Evolutionary conservation across 1,140 invertebrate genomes (phyloP), one percentile per base, ranked within the genome.

Genomic region (Orchestia grillus): DNA sequence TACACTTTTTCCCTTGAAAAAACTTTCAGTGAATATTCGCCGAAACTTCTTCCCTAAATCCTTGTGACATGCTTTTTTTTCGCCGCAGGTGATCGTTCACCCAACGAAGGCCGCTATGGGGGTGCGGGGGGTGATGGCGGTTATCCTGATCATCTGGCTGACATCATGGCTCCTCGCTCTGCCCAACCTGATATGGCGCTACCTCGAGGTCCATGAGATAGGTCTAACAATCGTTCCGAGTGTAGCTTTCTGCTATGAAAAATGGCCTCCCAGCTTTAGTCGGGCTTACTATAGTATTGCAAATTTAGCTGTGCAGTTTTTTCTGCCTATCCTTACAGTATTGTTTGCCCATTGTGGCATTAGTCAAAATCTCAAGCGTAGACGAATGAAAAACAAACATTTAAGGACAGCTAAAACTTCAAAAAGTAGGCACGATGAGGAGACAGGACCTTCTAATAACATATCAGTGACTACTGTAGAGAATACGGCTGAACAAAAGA

Each of bases 231-330:
- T 97, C 97, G 45, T 97, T 36, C 97, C 98, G 47, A 98, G 97
- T 40, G 97, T 98, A 23, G 98, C 98, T 96, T 98, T 98, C 97
- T 98, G 98, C 97, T 98, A 98, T 92, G 98, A 99, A 97, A 98
- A 98, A 96, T 99, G 98, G 98, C 98, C 98, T 0, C 97, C 98
- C 11, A 97, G 97, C 1, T 98, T 98, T 96, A 98, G 98, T 15
- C 98, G 98, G 95, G 98, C 98, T 28, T 98, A 98, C 96, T 99
- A 99, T 97, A 99, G 98, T 1, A 97, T 98, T 77, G 98, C 98
- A 97, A 98, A 98, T 90, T 98, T 99, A 96, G 98, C 99, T 95
- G 98, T 99, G 95, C 99, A 99, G 97, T 99, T 99, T 97, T 97
- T 98, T 95, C 97, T 99, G n/a, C 99, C 99, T 77, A 98, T 99